Conservation (phyloP, 1,140 invertebrate species). For the Cydia pomonella region DNA sequence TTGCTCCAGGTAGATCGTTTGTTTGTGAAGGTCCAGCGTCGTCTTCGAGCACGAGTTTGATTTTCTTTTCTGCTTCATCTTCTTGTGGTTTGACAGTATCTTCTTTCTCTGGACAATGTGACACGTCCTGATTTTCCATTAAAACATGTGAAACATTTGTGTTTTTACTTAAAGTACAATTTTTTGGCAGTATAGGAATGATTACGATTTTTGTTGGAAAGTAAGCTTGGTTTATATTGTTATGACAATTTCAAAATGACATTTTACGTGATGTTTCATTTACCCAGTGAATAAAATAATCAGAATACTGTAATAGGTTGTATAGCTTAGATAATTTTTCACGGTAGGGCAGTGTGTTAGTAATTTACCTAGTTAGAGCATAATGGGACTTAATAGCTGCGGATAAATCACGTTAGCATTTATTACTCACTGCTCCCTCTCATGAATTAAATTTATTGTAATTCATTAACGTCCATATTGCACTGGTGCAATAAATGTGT, state of each 20-base stretch:
- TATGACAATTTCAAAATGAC: constrained; percentile 29
- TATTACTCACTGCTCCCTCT: no score
- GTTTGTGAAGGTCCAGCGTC: constrained; percentile 65
- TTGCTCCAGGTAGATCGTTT: constrained; percentile 57
- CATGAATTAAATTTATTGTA: no score
- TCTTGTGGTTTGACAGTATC: background rate
- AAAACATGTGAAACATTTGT: constrained; percentile 11
- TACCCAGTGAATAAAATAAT: background rate
- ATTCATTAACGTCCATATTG: no score
- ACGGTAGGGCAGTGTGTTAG: background rate
- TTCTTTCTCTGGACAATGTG: background rate
- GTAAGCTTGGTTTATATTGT: constrained; percentile 13
- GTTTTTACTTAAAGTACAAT: constrained; percentile 3
- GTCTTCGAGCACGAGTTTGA: constrained; percentile 43
- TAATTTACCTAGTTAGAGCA: background rate
- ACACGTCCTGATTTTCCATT: constrained; percentile 14
- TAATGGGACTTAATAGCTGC: no score
- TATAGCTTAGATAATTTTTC: background rate
- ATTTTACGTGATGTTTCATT: background rate
- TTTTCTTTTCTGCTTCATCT: constrained; percentile 29
- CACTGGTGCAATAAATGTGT: no score
- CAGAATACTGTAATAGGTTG: background rate
- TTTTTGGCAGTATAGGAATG: background rate
- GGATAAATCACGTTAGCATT: no score
- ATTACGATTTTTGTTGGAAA: constrained; percentile 3